Percentiles rank a stretch among this genome's conserved stretches.
Evolutionary conservation across 2,888 invertebrate genomes (phyloP).

Genomic region (Papilio protenor): DNA sequence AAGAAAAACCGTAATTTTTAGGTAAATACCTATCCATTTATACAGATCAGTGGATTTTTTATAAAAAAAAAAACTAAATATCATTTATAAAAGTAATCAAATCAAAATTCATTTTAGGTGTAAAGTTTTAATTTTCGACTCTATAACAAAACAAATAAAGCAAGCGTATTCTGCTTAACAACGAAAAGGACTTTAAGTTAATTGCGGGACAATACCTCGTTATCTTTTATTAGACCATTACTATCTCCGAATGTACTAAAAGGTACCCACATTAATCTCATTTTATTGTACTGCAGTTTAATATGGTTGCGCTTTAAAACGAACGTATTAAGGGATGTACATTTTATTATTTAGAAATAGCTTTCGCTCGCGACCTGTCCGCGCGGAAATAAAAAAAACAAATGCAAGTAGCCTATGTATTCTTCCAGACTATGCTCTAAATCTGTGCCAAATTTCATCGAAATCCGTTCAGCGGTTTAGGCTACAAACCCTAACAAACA

Average conservation of each 20-base stretch:
- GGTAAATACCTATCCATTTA: too few relatives aligned
- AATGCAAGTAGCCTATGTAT: too few relatives aligned
- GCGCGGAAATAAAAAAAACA: too few relatives aligned
- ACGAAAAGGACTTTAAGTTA: conserved; percentile 15
- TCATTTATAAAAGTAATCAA: background rate
- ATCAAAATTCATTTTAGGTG: background rate
- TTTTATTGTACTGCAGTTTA: conserved; percentile 8
- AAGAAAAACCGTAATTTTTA: too few relatives aligned
- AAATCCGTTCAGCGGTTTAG: too few relatives aligned
- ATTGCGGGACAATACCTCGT: conserved; percentile 18
- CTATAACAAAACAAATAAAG: background rate
- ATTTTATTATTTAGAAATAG: too few relatives aligned
- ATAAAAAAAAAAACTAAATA: too few relatives aligned
- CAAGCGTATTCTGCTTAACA: background rate
- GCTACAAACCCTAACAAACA: too few relatives aligned
- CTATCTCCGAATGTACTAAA: background rate
- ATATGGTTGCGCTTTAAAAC: conserved; percentile 9
- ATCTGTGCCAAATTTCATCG: too few relatives aligned
- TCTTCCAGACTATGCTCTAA: too few relatives aligned
- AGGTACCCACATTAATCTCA: conserved; percentile 14
- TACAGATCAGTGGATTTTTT: too few relatives aligned
- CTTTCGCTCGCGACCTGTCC: too few relatives aligned
- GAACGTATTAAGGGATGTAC: background rate
- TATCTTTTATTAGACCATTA: conserved; percentile 35
- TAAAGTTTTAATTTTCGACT: background rate